Conservation (phyloP, 53 echinoderm and acorn worm genomes). For the Astropecten irregularis region DNA sequence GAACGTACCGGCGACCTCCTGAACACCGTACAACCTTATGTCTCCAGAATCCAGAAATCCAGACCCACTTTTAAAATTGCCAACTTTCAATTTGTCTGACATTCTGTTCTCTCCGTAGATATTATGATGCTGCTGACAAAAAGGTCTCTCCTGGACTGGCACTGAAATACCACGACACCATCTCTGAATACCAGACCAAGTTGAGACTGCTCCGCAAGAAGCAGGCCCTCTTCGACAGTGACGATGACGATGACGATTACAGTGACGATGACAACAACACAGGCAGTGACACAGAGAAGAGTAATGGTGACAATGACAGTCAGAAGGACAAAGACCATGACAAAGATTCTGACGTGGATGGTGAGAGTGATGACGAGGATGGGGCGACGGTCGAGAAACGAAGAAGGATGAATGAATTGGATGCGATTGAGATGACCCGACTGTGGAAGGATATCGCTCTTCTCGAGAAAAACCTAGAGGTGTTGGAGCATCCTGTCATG, state of each 20-base stretch:
- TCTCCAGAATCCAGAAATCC: background rate
- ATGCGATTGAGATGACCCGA: slow-evolving; percentile 55
- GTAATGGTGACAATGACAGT: background rate
- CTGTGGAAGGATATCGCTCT: slow-evolving; percentile 68
- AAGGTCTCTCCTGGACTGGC: slow-evolving; percentile 7
- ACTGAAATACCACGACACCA: slow-evolving; percentile 24
- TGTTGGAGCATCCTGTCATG: slow-evolving; percentile 84
- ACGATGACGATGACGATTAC: slow-evolving; percentile 1
- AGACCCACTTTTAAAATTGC: background rate
- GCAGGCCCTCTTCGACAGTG: slow-evolving; percentile 41
- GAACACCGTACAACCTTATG: no score
- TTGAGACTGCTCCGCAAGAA: slow-evolving; percentile 44
- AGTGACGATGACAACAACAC: background rate
- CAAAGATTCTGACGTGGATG: background rate
- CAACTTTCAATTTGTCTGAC: background rate
- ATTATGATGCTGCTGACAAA: slow-evolving; percentile 47
- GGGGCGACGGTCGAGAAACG: background rate
- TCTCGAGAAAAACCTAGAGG: slow-evolving; percentile 73
- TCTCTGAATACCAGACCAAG: slow-evolving; percentile 67
- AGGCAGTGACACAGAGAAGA: background rate
- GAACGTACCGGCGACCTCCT: no score
- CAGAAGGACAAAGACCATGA: slow-evolving; percentile 6
- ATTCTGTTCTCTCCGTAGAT: slow-evolving; percentile 2
- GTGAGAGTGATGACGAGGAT: background rate
- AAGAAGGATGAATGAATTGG: background rate